These are phyloP conservation scores for Ormyrus pomaceus DNA, from an alignment of 2,888 invertebrate genomes.

Conservation along the genomic window DNA sequence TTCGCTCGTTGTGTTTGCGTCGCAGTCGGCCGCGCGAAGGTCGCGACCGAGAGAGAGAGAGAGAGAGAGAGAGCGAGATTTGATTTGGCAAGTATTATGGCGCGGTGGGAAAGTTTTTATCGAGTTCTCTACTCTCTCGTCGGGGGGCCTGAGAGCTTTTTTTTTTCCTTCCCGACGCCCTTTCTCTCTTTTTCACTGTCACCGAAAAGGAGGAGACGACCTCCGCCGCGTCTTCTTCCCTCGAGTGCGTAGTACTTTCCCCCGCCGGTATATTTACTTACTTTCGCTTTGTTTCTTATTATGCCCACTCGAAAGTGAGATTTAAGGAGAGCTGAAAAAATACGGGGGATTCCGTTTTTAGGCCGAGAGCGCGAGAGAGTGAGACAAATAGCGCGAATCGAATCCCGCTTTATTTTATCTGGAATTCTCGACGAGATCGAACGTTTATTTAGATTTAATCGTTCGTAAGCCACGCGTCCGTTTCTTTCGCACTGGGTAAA, in stretches of 20 bases:
- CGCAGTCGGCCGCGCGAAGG: not conserved
- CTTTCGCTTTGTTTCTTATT: not conserved
- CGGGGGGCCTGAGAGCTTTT: slow-evolving; percentile 23
- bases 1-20: not conserved
- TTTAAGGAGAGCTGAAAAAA: not conserved
- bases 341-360: not conserved
- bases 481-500: too few relatives aligned
- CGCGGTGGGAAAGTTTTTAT: slow-evolving; percentile 37
- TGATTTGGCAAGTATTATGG: slow-evolving; percentile 18
- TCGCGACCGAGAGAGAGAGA: not conserved
- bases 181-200: slow-evolving; percentile 7
- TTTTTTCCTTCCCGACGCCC: not conserved
- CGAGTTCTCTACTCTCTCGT: not conserved
- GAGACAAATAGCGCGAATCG: too few relatives aligned
- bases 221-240: not conserved
- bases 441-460: too few relatives aligned
- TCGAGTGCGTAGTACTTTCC: not conserved
- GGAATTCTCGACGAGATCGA: too few relatives aligned
- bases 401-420: too few relatives aligned
- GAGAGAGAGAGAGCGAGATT: slow-evolving; percentile 15
- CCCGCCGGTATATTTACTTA: not conserved
- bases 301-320: not conserved
- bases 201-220: not conserved
- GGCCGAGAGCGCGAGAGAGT: too few relatives aligned
- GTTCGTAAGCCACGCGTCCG: too few relatives aligned